A percentile compares a stretch with the other conserved stretches of the same genome.
phyloP scores from a whole-genome alignment of 2,888 invertebrate species.

The Exephanes ischioxanthus region DNA sequence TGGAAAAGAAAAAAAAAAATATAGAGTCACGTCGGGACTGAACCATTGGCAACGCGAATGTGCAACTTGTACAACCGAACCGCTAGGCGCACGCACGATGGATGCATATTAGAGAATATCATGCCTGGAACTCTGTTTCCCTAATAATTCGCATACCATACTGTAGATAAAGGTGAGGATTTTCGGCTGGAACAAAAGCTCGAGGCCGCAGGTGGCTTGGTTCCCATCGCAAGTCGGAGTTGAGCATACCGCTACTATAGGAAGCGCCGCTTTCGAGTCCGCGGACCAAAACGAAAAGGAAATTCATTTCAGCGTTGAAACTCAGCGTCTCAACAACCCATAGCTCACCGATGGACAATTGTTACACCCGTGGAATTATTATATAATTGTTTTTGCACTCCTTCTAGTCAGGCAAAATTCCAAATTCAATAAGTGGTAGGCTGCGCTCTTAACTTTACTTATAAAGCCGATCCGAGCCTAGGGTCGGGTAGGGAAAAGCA shows the following conservation, averaged over 20 bases:
- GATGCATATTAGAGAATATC: not conserved
- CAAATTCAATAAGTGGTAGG: too few species aligned
- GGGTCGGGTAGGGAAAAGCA: not conserved
- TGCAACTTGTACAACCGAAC: not conserved
- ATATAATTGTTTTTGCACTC: too few species aligned
- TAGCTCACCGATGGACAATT: too few species aligned
- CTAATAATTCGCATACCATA: not conserved
- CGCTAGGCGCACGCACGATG: not conserved
- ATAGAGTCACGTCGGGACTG: too few species aligned
- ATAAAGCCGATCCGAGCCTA: too few species aligned
- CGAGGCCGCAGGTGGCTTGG: conserved; percentile 53
- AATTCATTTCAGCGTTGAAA: too few species aligned
- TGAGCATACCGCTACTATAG: not conserved
- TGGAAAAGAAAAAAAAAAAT: too few species aligned
- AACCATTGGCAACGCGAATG: not conserved
- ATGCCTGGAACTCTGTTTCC: not conserved
- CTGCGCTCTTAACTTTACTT: too few species aligned
- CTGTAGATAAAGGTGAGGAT: conserved; percentile 12
- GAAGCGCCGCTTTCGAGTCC: not conserved
- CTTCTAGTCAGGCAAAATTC: too few species aligned
- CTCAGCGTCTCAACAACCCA: too few species aligned
- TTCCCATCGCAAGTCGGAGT: conserved; percentile 42
- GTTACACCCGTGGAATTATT: too few species aligned
- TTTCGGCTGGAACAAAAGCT: conserved; percentile 45
- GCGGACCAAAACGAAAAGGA: not conserved